Percentiles rank a stretch among this genome's conserved stretches.
These are phyloP conservation scores for Eueremaeus valkanovi DNA, from an alignment of 2,888 invertebrate genomes.

Conservation along the genomic window DNA sequence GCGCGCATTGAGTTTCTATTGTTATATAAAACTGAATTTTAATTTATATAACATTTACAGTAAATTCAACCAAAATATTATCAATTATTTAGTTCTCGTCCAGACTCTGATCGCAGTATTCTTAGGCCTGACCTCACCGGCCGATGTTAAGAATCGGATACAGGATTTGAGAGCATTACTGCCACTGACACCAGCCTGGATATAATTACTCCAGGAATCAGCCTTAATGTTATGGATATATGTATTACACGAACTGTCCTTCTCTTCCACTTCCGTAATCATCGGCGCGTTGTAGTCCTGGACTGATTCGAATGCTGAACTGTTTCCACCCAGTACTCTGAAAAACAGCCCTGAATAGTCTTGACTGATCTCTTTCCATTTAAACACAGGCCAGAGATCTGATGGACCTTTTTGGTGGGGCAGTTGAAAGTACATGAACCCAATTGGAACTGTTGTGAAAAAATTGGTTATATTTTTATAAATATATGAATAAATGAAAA, in stretches of 20 bases:
- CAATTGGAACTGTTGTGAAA: constrained; percentile 5
- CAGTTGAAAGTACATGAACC: constrained; percentile 22
- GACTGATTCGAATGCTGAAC: neutral
- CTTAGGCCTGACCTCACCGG: constrained; percentile 23
- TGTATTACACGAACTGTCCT: neutral
- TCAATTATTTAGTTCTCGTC: constrained; percentile 1
- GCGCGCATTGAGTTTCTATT: too few relatives aligned
- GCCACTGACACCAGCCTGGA: neutral
- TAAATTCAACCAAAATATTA: too few relatives aligned
- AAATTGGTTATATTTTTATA: neutral
- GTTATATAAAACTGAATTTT: too few relatives aligned
- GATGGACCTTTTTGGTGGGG: neutral
- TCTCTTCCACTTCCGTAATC: neutral
- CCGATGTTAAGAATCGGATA: constrained; percentile 5
- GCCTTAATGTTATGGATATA: too few relatives aligned
- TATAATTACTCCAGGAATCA: constrained; percentile 18
- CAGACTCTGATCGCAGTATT: constrained; percentile 7
- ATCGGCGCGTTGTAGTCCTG: neutral
- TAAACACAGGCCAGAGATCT: neutral
- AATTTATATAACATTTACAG: too few relatives aligned
- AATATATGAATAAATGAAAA: neutral
- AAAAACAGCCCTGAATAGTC: neutral
- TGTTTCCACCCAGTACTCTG: neutral
- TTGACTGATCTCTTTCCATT: neutral
- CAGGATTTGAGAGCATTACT: neutral